Conservation (phyloP, 2,113 vertebrate genomes). For the Prinia subflava region DNA sequence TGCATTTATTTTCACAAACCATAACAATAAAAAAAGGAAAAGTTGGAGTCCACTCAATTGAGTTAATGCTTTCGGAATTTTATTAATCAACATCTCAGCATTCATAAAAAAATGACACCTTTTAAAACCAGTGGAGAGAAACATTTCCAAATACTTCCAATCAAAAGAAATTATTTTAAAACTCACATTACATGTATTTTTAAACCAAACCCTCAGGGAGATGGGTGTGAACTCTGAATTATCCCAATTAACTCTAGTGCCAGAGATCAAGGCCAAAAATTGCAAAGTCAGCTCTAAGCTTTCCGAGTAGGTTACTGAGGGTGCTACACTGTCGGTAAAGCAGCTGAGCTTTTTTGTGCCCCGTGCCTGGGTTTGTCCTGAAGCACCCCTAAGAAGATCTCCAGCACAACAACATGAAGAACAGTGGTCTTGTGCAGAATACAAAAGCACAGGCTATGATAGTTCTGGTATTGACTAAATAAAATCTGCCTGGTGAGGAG, state of each 20-base stretch:
- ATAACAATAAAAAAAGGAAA: conserved; percentile 48
- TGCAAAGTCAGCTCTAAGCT: conserved; percentile 15
- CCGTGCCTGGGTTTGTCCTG: not conserved
- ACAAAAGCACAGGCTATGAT: not conserved
- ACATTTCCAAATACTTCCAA: conserved; percentile 73
- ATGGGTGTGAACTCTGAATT: conserved; percentile 69
- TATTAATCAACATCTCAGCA: conserved; percentile 76
- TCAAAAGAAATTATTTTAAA: conserved; percentile 75
- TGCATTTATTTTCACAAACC: conserved; percentile 70
- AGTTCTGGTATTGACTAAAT: not conserved
- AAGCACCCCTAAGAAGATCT: not conserved
- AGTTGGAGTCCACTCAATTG: conserved; percentile 69
- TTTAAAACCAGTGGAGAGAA: conserved; percentile 73
- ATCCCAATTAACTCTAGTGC: conserved; percentile 63
- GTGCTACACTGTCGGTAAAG: not conserved
- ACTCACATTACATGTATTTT: conserved; percentile 64
- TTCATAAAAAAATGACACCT: conserved; percentile 75
- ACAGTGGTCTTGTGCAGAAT: not conserved
- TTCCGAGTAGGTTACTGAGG: not conserved
- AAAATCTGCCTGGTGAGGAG: not conserved
- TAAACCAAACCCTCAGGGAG: conserved; percentile 60
- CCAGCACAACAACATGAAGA: not conserved
- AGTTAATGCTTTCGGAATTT: conserved; percentile 79
- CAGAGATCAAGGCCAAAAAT: conserved; percentile 64
- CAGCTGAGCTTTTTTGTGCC: not conserved